phyloP scores from a whole-genome alignment of 2,113 vertebrate genomes.

The Corynorhinus townsendii region DNA sequence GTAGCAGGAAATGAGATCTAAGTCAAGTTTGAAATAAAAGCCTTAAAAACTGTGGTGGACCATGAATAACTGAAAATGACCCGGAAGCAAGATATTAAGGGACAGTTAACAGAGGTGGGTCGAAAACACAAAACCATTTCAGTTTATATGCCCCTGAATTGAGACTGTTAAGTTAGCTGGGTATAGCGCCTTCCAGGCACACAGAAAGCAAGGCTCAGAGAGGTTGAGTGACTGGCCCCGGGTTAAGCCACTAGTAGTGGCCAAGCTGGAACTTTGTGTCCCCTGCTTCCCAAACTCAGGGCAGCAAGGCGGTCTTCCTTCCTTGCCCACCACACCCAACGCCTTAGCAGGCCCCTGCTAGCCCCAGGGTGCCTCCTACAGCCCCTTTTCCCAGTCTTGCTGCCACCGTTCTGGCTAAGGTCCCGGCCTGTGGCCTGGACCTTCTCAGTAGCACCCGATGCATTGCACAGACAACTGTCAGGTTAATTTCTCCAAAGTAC shows the following conservation, averaged over 20 bases:
- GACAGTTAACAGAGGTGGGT: neutral
- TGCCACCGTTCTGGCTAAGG: neutral
- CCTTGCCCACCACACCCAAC: neutral
- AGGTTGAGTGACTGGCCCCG: neutral
- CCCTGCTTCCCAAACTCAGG: too few relatives aligned
- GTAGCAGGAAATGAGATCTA: neutral
- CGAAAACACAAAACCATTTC: neutral
- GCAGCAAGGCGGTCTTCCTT: neutral
- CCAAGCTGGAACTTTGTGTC: neutral
- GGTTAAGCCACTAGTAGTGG: neutral
- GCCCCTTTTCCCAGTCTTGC: neutral
- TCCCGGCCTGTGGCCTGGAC: neutral
- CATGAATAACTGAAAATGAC: neutral
- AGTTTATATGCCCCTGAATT: neutral
- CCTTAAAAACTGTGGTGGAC: neutral
- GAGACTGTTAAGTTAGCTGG: neutral
- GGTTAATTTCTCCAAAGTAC: neutral
- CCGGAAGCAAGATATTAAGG: neutral
- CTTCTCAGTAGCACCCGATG: neutral
- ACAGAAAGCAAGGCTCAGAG: neutral
- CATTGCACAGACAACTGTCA: neutral
- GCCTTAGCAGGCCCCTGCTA: rapidly evolving
- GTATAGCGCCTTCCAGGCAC: neutral
- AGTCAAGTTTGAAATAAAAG: neutral
- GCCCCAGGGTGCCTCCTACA: neutral